phyloP scores from a whole-genome alignment of 2,888 invertebrate genomes.

The Camponotus fellah region DNA sequence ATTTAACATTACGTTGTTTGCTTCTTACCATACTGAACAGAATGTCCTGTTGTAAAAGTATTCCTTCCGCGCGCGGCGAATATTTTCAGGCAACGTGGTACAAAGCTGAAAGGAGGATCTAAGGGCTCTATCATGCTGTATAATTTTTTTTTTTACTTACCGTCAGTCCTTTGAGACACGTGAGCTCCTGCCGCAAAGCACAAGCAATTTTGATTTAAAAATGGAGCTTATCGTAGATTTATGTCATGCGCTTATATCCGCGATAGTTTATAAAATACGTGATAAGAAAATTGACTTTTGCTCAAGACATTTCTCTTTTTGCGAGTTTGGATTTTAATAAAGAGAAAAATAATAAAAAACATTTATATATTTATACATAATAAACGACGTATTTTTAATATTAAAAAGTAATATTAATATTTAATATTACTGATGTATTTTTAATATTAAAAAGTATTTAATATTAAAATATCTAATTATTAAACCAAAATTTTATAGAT shows the following conservation, averaged over 20 bases:
- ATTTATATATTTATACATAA: background rate
- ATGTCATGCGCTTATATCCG: constrained; percentile 63
- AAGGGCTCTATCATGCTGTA: constrained; percentile 5
- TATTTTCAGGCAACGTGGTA: constrained; percentile 12
- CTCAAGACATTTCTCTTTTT: background rate
- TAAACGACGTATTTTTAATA: background rate
- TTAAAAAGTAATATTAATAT: no score
- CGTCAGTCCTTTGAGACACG: constrained; percentile 62
- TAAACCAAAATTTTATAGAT: background rate
- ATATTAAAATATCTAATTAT: background rate
- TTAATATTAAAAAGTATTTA: background rate
- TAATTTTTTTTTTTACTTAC: constrained; percentile 25
- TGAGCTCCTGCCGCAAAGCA: constrained; percentile 61
- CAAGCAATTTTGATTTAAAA: constrained; percentile 64
- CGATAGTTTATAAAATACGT: constrained; percentile 52
- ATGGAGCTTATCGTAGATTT: constrained; percentile 56
- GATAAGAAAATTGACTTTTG: constrained; percentile 23
- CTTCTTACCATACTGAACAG: background rate
- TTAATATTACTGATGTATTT: background rate
- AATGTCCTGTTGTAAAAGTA: constrained; percentile 21
- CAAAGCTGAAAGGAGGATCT: constrained; percentile 20
- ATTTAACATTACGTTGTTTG: background rate
- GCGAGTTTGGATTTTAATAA: background rate
- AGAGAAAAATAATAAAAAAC: background rate
- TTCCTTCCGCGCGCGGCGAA: background rate